Conservation (phyloP, 2,888 invertebrate species). For the Oegoconia quadripuncta region DNA sequence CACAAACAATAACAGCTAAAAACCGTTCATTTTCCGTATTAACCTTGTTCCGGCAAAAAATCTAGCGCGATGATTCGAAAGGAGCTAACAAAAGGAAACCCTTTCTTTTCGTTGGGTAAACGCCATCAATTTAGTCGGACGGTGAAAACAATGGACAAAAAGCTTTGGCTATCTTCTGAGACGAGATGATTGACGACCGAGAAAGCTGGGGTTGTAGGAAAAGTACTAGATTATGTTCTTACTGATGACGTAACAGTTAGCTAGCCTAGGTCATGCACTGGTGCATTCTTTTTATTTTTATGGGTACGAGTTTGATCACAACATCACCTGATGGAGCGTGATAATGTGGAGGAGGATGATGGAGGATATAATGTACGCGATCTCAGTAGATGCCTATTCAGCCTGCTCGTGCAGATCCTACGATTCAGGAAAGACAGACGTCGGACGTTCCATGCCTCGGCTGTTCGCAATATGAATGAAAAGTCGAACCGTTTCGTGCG, state of each 20-base stretch:
- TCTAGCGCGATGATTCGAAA: conserved; percentile 28
- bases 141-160: conserved; percentile 47
- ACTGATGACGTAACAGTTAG: no score
- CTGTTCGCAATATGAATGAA: no score
- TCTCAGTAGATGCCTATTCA: no score
- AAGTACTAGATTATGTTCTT: conserved; percentile 14
- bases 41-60: conserved; percentile 15
- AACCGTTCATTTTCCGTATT: conserved; percentile 15
- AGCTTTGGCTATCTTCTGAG: conserved; percentile 34
- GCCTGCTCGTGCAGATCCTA: no score
- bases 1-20: conserved; percentile 15
- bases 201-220: conserved; percentile 14
- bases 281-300: no score
- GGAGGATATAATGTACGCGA: no score
- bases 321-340: no score
- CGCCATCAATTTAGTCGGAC: conserved; percentile 44
- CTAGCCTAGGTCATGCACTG: conserved; percentile 3
- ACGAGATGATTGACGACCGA: conserved; percentile 57
- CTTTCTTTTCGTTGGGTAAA: conserved; percentile 41
- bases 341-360: no score
- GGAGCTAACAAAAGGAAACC: conserved; percentile 39
- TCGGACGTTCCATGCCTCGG: no score
- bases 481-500: no score
- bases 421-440: no score
- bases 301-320: no score